These are phyloP conservation scores for Percopsis transmontana DNA, from an alignment of 2,113 vertebrate species.

Conservation along the genomic window DNA sequence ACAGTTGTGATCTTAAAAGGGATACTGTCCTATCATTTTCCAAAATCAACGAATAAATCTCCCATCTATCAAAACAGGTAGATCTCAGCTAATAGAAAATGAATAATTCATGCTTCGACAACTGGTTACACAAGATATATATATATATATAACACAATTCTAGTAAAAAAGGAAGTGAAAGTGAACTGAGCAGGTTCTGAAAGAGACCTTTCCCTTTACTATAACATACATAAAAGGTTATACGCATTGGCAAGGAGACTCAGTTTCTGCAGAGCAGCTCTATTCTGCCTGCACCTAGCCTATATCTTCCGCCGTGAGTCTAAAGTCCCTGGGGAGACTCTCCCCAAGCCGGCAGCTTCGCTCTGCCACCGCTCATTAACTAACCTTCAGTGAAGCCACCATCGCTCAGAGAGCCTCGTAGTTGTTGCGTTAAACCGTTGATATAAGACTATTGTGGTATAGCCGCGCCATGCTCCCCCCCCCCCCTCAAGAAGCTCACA, in stretches of 20 bases:
- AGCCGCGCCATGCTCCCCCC: slow-evolving; percentile 19
- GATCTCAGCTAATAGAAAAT: too few relatives aligned
- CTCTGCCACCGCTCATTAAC: slow-evolving; percentile 69
- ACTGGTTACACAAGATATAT: too few relatives aligned
- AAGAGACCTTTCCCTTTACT: slow-evolving; percentile 31
- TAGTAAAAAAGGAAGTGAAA: too few relatives aligned
- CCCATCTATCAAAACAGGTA: too few relatives aligned
- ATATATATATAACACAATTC: too few relatives aligned
- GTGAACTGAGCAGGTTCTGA: neutral
- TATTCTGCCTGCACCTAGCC: slow-evolving; percentile 45
- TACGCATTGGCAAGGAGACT: slow-evolving; percentile 50
- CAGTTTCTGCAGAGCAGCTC: slow-evolving; percentile 62
- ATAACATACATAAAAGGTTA: slow-evolving; percentile 55
- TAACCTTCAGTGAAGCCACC: slow-evolving; percentile 68
- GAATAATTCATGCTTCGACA: too few relatives aligned
- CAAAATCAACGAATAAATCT: too few relatives aligned
- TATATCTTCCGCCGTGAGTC: slow-evolving; percentile 53
- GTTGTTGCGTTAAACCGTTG: slow-evolving; percentile 42
- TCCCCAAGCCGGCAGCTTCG: slow-evolving; percentile 53
- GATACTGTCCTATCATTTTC: too few relatives aligned
- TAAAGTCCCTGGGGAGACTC: slow-evolving; percentile 50
- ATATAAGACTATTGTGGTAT: slow-evolving; percentile 41
- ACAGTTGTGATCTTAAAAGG: too few relatives aligned
- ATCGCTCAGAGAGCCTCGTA: slow-evolving; percentile 51
- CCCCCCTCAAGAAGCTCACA: slow-evolving; percentile 28